These are phyloP conservation scores for Eristalinus aeneus DNA, from an alignment of 2,888 invertebrate species.

Conservation along the genomic window DNA sequence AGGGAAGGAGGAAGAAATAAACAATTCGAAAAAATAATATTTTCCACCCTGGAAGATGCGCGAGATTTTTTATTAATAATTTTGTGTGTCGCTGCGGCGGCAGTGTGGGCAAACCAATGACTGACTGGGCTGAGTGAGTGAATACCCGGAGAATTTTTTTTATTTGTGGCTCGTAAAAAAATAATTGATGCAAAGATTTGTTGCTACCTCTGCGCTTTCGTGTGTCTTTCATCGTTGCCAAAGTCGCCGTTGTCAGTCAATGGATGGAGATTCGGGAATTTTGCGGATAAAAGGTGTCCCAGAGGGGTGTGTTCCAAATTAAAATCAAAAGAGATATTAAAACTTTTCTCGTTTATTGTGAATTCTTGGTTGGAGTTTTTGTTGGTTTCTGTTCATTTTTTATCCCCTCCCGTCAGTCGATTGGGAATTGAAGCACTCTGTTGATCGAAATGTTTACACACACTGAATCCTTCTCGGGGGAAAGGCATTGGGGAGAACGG, in stretches of 20 bases:
- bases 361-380: not conserved
- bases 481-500: not conserved
- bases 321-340: not conserved
- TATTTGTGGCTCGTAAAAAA: conserved; percentile 38
- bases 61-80: not conserved
- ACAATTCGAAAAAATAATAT: conserved; percentile 21
- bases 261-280: conserved; percentile 7
- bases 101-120: not conserved
- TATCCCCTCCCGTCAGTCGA: not conserved
- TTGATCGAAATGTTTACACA: not conserved
- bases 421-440: not conserved
- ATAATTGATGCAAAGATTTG: conserved; percentile 25
- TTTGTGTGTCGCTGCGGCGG: not conserved
- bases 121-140: conserved; percentile 9
- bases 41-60: not conserved
- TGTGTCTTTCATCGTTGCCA: not conserved
- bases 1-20: not conserved
- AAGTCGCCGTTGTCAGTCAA: not conserved
- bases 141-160: conserved; percentile 25
- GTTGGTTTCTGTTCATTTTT: not conserved
- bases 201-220: not conserved
- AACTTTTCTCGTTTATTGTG: not conserved
- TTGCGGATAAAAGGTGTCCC: not conserved
- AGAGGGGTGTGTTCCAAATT: not conserved
- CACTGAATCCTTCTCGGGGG: conserved; percentile 8